Conservation (phyloP, 2,888 invertebrate species). For the Euzophera pinguis region DNA sequence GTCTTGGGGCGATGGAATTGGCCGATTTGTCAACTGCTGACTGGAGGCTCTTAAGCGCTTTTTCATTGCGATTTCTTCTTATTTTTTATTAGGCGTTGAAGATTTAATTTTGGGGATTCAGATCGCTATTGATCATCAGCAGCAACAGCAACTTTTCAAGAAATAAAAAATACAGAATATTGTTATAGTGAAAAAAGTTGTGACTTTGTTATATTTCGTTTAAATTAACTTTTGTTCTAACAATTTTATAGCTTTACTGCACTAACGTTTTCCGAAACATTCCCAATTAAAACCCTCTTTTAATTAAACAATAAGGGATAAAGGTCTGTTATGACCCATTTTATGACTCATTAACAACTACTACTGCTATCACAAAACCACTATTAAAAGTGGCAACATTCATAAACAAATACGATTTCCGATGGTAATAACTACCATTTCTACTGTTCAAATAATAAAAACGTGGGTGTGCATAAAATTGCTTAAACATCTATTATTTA, state of each 20-base stretch:
- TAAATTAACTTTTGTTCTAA: too few relatives aligned
- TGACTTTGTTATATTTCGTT: too few relatives aligned
- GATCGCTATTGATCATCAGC: too few relatives aligned
- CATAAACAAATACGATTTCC: constrained; percentile 26
- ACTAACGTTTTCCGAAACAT: too few relatives aligned
- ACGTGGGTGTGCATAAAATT: constrained; percentile 50
- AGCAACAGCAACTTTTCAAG: too few relatives aligned
- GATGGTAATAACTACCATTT: constrained; percentile 31
- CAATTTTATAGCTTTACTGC: too few relatives aligned
- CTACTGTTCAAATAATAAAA: constrained; percentile 28
- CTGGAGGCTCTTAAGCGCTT: constrained; percentile 53
- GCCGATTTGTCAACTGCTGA: constrained; percentile 68
- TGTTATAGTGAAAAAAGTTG: too few relatives aligned
- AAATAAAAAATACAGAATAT: too few relatives aligned
- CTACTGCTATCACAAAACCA: neutral
- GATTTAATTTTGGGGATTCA: too few relatives aligned
- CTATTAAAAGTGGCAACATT: constrained; percentile 15
- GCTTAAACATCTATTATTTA: constrained; percentile 54
- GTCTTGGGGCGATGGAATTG: constrained; percentile 55
- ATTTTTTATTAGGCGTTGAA: neutral
- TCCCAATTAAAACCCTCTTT: neutral
- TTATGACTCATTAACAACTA: constrained; percentile 1
- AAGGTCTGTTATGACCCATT: neutral
- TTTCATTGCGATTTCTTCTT: constrained; percentile 46
- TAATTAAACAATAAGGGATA: neutral